Conservation (phyloP, 2,888 invertebrate species). For the Caenorhabditis drosophilae region DNA sequence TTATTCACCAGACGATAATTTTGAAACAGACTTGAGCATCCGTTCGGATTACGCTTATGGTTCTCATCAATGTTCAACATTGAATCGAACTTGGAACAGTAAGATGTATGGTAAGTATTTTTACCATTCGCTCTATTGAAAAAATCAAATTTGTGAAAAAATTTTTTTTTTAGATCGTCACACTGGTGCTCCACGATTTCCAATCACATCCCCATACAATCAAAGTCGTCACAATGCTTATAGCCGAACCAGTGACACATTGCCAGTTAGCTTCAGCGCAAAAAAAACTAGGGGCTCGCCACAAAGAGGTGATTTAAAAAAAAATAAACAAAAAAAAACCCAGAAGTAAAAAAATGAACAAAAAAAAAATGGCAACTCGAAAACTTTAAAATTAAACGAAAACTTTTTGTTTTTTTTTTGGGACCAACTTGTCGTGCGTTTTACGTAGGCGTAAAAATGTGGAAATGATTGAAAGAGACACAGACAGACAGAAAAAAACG, state of each 20-base stretch:
- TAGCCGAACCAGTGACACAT: conserved; percentile 40
- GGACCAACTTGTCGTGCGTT: too few species aligned
- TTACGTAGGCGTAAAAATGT: too few species aligned
- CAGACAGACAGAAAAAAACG: too few species aligned
- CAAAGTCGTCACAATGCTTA: conserved; percentile 39
- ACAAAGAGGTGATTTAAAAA: conserved; percentile 19
- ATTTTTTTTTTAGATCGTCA: conserved; percentile 13
- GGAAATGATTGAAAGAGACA: too few species aligned
- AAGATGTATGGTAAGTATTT: conserved; percentile 28
- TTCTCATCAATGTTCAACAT: conserved; percentile 2
- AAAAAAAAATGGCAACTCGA: too few species aligned
- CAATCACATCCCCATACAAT: conserved; percentile 51
- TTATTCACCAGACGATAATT: conserved; percentile 23
- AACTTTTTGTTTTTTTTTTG: too few species aligned
- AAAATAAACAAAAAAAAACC: too few species aligned
- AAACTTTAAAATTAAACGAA: too few species aligned
- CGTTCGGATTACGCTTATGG: conserved; percentile 19
- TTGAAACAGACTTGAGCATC: conserved; percentile 24
- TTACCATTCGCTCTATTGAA: background rate
- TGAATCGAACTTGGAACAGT: conserved; percentile 47
- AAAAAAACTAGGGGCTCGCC: conserved; percentile 25
- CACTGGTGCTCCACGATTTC: conserved; percentile 42
- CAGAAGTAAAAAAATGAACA: background rate
- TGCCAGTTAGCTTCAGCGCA: conserved; percentile 32
- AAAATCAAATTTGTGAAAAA: conserved; percentile 1